phyloP scores from a whole-genome alignment of 2,113 vertebrate species.

The Sorex fumeus region DNA sequence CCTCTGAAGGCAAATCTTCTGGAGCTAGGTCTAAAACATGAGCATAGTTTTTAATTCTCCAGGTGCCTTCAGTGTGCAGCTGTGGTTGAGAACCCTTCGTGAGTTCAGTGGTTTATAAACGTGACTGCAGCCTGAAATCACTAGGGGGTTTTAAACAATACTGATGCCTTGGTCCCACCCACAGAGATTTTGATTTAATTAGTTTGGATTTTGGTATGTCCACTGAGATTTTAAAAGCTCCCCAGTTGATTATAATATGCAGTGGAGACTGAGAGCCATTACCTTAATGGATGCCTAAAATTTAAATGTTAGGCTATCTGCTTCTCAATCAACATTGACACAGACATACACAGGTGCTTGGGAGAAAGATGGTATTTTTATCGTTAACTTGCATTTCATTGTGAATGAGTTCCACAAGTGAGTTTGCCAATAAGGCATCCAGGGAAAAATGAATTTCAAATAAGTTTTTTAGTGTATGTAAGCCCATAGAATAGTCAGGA shows the following conservation, averaged over 20 bases:
- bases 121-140: neutral
- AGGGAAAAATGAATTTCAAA: constrained; percentile 6
- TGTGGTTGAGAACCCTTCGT: neutral
- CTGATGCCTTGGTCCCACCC: neutral
- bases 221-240: neutral
- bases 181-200: constrained; percentile 39
- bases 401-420: neutral
- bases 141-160: constrained; percentile 47
- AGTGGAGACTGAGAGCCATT: constrained; percentile 6
- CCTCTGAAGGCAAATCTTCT: constrained; percentile 40
- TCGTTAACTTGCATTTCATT: neutral
- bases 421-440: neutral
- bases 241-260: neutral
- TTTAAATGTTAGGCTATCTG: neutral
- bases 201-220: constrained; percentile 24
- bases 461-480: constrained; percentile 2
- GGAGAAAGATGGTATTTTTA: neutral
- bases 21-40: neutral
- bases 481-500: neutral
- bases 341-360: neutral
- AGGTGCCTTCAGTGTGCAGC: neutral
- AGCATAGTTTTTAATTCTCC: neutral
- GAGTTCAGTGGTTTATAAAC: constrained; percentile 14
- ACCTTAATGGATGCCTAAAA: neutral
- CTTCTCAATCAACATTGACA: neutral